A percentile compares a stretch with the other conserved stretches of the same genome.
Evolutionary conservation across 2,797 vertebrate genomes (phyloP).

Genomic region (Masticophis lateralis): DNA sequence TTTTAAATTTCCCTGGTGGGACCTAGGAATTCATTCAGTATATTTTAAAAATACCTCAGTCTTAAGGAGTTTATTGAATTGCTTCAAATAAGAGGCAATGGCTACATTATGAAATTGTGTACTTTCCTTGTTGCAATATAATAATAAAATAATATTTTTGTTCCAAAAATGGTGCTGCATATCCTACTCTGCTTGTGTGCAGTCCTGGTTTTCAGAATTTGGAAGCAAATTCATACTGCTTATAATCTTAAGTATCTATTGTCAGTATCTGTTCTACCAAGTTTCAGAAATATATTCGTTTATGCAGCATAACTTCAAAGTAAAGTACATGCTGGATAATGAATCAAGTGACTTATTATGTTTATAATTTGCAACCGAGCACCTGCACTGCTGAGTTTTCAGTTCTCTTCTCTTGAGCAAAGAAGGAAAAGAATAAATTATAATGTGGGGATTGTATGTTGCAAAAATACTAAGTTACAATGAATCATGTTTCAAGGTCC

Average conservation of each 20-base stretch:
- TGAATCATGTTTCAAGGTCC: not conserved
- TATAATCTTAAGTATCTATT: not conserved
- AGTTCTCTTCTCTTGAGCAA: not conserved
- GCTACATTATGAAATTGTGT: not conserved
- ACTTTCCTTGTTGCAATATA: slow-evolving; percentile 1
- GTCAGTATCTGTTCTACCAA: not conserved
- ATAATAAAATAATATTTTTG: not conserved
- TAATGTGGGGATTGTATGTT: not conserved
- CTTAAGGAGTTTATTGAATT: slow-evolving; percentile 7
- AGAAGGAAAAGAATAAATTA: not conserved
- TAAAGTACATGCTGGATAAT: not conserved
- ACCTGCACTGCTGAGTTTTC: not conserved
- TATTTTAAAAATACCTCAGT: not conserved
- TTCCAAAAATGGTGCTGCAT: slow-evolving; percentile 7
- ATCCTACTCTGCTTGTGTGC: not conserved
- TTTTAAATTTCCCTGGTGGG: not conserved
- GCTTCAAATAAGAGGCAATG: not conserved
- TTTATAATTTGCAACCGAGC: not conserved
- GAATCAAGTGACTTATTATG: not conserved
- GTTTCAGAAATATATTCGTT: not conserved
- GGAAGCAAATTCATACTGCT: not conserved
- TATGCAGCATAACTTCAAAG: not conserved
- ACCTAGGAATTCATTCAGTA: not conserved
- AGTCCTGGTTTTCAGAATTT: not conserved
- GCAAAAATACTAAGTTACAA: not conserved